Percentiles rank a stretch among this genome's conserved stretches.
Evolutionary conservation across 2,113 vertebrate genomes (phyloP).

Genomic region (Semicossyphus pulcher): DNA sequence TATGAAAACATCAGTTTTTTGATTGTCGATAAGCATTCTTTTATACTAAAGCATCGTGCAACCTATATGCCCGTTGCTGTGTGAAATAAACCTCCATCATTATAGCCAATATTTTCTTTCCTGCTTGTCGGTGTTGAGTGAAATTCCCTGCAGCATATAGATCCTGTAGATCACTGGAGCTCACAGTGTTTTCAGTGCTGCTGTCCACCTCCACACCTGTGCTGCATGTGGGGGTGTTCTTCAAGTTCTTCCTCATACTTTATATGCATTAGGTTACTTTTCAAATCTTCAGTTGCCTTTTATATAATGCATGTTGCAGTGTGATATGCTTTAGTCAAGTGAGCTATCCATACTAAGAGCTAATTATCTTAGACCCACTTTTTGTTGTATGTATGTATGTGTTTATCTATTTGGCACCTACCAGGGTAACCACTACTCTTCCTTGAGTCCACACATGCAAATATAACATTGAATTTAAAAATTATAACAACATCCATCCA

Average conservation of each 20-base stretch:
- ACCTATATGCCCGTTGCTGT: not conserved
- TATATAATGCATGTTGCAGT: not conserved
- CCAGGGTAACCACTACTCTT: too few relatives aligned
- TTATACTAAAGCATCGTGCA: not conserved
- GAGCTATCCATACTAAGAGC: not conserved
- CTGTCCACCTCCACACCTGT: conserved; percentile 40
- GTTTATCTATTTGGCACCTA: too few relatives aligned
- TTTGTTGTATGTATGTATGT: too few relatives aligned
- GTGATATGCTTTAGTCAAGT: not conserved
- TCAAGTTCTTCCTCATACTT: conserved; percentile 3
- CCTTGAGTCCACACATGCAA: too few relatives aligned
- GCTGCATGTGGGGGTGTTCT: conserved; percentile 1
- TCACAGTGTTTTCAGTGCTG: not conserved
- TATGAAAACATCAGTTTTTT: conserved; percentile 14
- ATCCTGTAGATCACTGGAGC: not conserved
- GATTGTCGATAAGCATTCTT: not conserved
- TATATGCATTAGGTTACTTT: not conserved
- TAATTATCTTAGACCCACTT: too few relatives aligned
- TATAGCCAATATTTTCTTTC: not conserved
- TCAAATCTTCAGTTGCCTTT: not conserved
- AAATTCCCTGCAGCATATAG: conserved; percentile 19
- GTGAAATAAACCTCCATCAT: not conserved
- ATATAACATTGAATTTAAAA: too few relatives aligned
- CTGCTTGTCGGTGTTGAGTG: conserved; percentile 22
- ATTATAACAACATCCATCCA: too few relatives aligned